Evolutionary conservation across 2,113 vertebrate genomes (phyloP), one percentile per base, ranked within the genome.

Genomic region (Maccullochella peelii): DNA sequence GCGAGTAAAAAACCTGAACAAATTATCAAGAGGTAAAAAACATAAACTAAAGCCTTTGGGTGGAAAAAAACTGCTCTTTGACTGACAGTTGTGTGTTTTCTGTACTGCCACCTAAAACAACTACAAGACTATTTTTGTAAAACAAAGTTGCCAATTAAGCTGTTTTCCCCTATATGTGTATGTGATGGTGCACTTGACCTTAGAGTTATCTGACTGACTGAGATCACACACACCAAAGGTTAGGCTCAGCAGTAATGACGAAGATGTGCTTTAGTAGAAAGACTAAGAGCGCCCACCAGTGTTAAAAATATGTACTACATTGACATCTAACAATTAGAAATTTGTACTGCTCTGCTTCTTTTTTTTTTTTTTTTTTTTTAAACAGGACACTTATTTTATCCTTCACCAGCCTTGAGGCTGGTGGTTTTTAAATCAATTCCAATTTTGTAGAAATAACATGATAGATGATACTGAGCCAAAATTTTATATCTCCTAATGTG

Each of bases 261-360:
- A 71, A 18, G 33, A 30, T 6, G 8, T 21, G 18, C 47, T 78
- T 66, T 6, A 0, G 10, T 42, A 72, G 8, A 54, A 67, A 80
- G 90, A 57, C 30, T 69, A 58, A 82, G 85, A 83, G 87, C 78
- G 54, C 93, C 88, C 86, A 80, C 94, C 30, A 69, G 87, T 91
- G 94, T 63, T 79, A 1, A 49, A 77, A 70, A 75, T 6, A 58
- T 20, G 50, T n/a, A 88, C 66, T 75, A 73, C 83, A 88, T 18
- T 20, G 18, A 16, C 12, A 67, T 54, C 11, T 55, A 72, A 27
- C 18, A 1, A 40, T 6, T 42, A 2, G 3, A 44, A 18, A 27
- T 6, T 0, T 68, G 25, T 42, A 5, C 1, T 21, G 27, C 18
- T 40, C 1, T 10, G 5, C 20, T 49, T 10, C 30, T 74, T 71